Base-by-base conservation (phyloP, 2,113 vertebrate species). In the Sitta europaea region DNA sequence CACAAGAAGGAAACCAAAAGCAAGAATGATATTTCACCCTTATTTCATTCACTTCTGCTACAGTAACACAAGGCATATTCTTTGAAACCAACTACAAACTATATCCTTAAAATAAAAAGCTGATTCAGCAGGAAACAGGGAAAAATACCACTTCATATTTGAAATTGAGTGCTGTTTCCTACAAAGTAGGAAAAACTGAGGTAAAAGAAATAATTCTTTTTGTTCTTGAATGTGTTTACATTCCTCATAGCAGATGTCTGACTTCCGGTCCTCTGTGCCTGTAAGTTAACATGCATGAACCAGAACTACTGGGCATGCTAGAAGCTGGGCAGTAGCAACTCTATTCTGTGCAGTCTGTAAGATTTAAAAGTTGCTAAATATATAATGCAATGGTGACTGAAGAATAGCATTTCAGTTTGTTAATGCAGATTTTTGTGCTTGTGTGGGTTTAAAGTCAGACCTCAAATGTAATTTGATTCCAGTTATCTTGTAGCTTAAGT, bases 351-450 rank as follows among this genome's bases (percentile, higher is more conserved):
- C 24, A 83, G 43, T 45, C 38, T 14, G 1, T 33, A 62, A 94
- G 50, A 85, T 38, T 83, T 73, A 53, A 85, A 84, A 83, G 71
- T 59, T 88, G 47, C 63, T 90, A 80, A 88, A 86, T 63, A 62
- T 48, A 68, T 42, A 59, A 9, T 43, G 42, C 4, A 35, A 35
- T 59, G 62, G 43, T 81, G 58, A 95, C 17, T 70, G 67, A 86
- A 96, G 75, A 82, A 76, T n/a, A 95, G 59, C 65, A 40, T 74
- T 96, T 95, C n/a, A 61, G 50, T 61, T 36, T 59, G 58, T 76
- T 38, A 79, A 76, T 54, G 86, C 55, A 58, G 54, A 67, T 85
- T 87, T 86, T 71, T 89, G 75, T 88, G 82, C 42, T 82, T 67
- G 33, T 72, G 43, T 63, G 79, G 66, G 75, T 74, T 93, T 77